Conservation (phyloP, 2,888 invertebrate species). For the Drosophila picticornis region DNA sequence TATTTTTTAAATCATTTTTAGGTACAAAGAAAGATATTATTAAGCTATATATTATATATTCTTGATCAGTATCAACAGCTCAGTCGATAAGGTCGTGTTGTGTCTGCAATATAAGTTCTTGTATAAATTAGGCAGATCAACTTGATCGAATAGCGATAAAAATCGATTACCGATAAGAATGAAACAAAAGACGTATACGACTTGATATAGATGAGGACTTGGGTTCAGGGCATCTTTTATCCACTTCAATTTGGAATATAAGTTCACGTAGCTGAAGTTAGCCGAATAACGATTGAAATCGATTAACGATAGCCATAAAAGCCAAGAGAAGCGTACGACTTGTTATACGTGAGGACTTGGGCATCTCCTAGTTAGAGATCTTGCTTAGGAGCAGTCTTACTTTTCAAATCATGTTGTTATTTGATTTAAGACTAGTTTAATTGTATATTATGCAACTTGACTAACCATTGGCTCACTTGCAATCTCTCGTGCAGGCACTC, state of each 20-base stretch:
- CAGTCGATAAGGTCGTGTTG: not conserved
- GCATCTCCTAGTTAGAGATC: not conserved
- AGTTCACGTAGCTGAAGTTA: not conserved
- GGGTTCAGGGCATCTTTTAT: not conserved
- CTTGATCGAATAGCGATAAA: not conserved
- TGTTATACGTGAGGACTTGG: not conserved
- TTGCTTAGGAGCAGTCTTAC: too few species aligned
- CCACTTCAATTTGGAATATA: not conserved
- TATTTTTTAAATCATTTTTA: not conserved
- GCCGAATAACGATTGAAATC: not conserved
- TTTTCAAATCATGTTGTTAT: not conserved
- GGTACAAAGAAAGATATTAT: not conserved
- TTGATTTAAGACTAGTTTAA: too few species aligned
- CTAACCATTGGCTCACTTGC: not conserved
- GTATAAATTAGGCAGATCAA: not conserved
- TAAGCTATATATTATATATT: not conserved
- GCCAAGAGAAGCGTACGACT: not conserved
- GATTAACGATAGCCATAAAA: not conserved
- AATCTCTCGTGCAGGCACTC: conserved; percentile 84
- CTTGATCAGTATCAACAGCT: not conserved
- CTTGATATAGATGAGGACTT: not conserved
- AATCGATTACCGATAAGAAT: not conserved
- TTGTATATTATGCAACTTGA: not conserved
- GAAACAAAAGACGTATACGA: not conserved
- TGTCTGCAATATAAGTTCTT: not conserved